Evolutionary conservation across 2,113 vertebrate species (phyloP).

Genomic region (Psittacara wagleri): DNA sequence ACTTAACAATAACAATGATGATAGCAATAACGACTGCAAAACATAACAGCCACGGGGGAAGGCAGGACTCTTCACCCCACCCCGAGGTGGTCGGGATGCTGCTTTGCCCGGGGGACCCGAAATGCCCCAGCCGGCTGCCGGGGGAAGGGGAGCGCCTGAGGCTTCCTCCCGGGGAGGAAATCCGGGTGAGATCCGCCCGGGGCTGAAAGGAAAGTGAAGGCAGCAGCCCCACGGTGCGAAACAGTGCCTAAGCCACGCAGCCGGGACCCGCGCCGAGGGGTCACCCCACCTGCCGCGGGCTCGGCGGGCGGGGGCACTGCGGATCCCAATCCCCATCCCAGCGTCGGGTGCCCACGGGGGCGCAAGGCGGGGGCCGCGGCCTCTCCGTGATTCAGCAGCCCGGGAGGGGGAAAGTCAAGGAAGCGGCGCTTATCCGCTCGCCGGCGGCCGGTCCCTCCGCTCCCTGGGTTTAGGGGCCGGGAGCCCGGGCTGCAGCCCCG

Average conservation of each 20-base stretch:
- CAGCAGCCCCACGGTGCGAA: neutral
- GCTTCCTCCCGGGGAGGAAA: neutral
- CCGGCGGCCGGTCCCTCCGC: neutral
- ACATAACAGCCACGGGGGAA: neutral
- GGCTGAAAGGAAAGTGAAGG: slow-evolving; percentile 12
- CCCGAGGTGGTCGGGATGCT: neutral
- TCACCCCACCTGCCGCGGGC: neutral
- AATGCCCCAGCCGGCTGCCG: neutral
- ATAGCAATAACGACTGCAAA: neutral
- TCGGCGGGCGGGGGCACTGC: neutral
- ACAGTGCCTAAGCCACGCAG: neutral
- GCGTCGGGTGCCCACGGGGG: neutral
- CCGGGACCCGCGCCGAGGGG: neutral
- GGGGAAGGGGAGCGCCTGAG: neutral
- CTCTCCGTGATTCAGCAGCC: slow-evolving; percentile 48
- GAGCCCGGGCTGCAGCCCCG: neutral
- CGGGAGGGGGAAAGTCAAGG: neutral
- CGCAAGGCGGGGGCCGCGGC: neutral
- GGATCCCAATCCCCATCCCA: neutral
- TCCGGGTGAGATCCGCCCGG: neutral
- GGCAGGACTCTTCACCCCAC: neutral
- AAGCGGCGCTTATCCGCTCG: neutral
- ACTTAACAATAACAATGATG: neutral
- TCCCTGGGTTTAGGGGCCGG: neutral
- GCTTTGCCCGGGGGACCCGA: neutral